phyloP scores from a whole-genome alignment of 2,113 vertebrate genomes.

The Saguinus imperator region DNA sequence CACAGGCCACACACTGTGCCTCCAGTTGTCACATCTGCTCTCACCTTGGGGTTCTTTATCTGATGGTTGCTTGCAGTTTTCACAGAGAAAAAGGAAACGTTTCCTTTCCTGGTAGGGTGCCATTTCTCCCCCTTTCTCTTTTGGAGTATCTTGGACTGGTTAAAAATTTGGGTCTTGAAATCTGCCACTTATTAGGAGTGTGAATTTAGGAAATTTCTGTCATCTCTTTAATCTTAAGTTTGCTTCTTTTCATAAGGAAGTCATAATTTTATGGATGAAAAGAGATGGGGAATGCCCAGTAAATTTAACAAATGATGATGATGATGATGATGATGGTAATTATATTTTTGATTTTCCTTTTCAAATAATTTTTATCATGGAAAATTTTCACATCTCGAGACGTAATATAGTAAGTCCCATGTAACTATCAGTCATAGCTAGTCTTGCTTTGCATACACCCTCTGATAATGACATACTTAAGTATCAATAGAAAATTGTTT shows the following conservation, averaged over 20 bases:
- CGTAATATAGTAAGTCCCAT: not conserved
- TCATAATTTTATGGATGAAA: conserved; percentile 22
- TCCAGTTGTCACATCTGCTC: not conserved
- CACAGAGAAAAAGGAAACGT: not conserved
- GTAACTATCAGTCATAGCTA: not conserved
- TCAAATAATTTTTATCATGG: not conserved
- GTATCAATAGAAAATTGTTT: not conserved
- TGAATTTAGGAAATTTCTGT: not conserved
- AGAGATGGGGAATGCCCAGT: not conserved
- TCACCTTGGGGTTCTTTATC: not conserved
- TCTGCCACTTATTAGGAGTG: not conserved
- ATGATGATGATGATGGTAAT: not conserved
- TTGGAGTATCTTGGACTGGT: not conserved
- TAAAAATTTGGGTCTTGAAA: conserved; percentile 10
- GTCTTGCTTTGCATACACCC: not conserved
- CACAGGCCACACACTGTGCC: not conserved
- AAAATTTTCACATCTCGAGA: not conserved
- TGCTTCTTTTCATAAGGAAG: not conserved
- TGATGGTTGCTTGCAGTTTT: not conserved
- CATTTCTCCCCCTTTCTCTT: not conserved
- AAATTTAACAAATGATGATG: not conserved
- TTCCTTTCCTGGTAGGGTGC: not conserved
- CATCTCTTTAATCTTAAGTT: not conserved
- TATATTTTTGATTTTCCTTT: not conserved
- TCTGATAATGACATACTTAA: not conserved